Evolutionary conservation across 2,797 vertebrate genomes (phyloP).

Genomic region (Gambusia yucatana): DNA sequence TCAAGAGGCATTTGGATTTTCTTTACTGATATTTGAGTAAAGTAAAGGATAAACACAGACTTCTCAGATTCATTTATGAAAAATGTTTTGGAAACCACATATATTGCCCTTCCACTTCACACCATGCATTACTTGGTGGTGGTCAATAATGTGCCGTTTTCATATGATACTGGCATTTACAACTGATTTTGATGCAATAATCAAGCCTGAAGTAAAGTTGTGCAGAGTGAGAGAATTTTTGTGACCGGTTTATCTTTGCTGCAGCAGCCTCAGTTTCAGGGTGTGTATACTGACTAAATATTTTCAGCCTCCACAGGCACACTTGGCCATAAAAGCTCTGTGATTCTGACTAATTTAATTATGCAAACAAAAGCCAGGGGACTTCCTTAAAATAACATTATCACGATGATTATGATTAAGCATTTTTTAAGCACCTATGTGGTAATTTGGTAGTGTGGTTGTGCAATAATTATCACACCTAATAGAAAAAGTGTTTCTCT

Average conservation of each 20-base stretch:
- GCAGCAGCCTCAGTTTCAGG: background rate
- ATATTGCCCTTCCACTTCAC: background rate
- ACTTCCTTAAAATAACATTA: background rate
- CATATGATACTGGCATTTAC: background rate
- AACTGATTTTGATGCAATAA: conserved; percentile 3
- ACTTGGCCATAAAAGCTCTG: background rate
- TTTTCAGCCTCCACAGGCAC: background rate
- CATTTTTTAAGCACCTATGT: conserved; percentile 1
- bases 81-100: background rate
- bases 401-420: background rate
- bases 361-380: background rate
- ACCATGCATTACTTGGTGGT: background rate
- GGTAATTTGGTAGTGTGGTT: background rate
- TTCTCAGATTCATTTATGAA: background rate
- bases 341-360: background rate
- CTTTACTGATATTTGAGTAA: background rate
- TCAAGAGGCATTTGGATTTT: background rate
- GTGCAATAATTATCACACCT: background rate
- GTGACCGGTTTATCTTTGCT: background rate
- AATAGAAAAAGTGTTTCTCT: background rate
- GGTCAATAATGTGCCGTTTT: background rate
- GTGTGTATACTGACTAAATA: background rate
- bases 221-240: background rate
- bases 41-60: background rate
- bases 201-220: background rate